Evolutionary conservation across 2,113 vertebrate species (phyloP).

Genomic region (Pavo muticus): DNA sequence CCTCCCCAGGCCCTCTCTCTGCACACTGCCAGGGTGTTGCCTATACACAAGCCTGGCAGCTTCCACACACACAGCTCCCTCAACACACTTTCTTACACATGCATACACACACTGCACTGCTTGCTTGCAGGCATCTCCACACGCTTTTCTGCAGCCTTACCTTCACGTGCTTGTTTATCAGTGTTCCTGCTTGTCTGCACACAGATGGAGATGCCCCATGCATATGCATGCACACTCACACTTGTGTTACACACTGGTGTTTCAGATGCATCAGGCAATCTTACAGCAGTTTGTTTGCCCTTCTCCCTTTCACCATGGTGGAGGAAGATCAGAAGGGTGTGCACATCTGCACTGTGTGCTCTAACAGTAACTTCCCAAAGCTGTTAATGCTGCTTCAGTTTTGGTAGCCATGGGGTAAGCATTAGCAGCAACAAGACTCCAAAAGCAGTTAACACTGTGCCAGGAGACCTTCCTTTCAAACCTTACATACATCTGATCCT

Average conservation of each 20-base stretch:
- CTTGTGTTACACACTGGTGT: background rate
- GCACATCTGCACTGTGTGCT: background rate
- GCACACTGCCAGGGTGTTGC: background rate
- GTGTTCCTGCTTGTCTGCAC: rapidly evolving
- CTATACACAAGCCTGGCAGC: background rate
- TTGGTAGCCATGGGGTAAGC: background rate
- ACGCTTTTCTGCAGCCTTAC: rapidly evolving
- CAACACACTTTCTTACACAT: background rate
- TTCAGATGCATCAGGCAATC: background rate
- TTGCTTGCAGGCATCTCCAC: background rate
- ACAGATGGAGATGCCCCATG: background rate
- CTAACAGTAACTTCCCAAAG: background rate
- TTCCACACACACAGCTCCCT: background rate
- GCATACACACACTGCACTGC: background rate
- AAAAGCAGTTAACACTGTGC: background rate
- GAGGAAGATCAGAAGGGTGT: background rate
- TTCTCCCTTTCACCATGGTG: background rate
- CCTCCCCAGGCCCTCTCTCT: background rate
- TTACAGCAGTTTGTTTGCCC: background rate
- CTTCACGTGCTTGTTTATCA: background rate
- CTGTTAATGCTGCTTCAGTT: background rate
- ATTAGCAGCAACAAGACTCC: rapidly evolving
- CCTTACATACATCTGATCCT: background rate
- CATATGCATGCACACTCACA: background rate
- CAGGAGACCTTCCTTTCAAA: background rate